Conservation (phyloP, 2,113 vertebrate genomes). For the Spermophilus dauricus region DNA sequence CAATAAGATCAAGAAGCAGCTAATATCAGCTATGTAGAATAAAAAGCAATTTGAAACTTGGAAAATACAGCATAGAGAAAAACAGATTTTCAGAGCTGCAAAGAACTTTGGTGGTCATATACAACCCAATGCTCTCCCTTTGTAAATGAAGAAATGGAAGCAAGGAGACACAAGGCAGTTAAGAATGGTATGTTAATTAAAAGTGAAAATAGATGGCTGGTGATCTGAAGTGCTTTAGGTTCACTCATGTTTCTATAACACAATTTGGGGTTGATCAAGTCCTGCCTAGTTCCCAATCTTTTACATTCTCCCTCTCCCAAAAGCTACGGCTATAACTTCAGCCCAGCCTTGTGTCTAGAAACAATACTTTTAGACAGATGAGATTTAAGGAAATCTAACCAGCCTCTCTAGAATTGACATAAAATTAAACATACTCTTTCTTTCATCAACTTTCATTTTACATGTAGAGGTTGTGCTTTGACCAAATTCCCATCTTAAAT, state of each 20-base stretch:
- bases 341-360: not conserved
- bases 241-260: not conserved
- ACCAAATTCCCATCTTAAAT: slow-evolving; percentile 2
- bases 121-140: not conserved
- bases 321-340: not conserved
- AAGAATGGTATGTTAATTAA: not conserved
- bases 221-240: not conserved
- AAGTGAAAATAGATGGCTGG: not conserved
- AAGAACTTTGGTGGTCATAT: not conserved
- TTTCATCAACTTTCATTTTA: not conserved
- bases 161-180: not conserved
- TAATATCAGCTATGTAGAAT: not conserved
- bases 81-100: not conserved
- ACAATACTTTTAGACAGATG: not conserved
- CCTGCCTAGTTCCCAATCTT: not conserved
- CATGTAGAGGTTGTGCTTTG: not conserved
- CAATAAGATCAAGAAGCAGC: not conserved
- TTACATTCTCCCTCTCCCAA: not conserved
- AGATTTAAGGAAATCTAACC: slow-evolving; percentile 11
- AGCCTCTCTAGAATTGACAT: not conserved
- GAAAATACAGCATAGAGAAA: not conserved
- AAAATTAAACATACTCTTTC: not conserved
- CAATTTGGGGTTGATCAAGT: not conserved
- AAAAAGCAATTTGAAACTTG: not conserved
- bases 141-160: not conserved